Evolutionary conservation across 2,888 invertebrate species (phyloP), one percentile per base, ranked within the genome.

Genomic region (Coelinius sp.): DNA sequence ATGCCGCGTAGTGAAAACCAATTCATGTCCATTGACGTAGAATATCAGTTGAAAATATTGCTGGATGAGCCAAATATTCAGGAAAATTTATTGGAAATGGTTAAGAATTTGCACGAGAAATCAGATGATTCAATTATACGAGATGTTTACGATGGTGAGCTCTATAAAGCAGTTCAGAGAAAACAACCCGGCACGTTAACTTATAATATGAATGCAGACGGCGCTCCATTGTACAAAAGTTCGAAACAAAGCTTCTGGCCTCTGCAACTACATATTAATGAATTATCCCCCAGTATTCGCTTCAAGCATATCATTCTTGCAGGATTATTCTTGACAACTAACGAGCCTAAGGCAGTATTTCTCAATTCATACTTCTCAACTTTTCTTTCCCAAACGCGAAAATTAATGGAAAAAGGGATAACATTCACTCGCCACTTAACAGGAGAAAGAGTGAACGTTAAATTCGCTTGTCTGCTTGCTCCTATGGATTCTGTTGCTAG

Each of bases 331-430:
- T 49, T 71, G 8, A 74, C 67, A 10, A 53, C 59, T 12, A 63
- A 62, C 12, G 77, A 77, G 49, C 77, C 77, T n/a, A 68, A 38
- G n/a, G 62, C 72, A 7, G 41, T 73, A 14, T 72, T 75, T 12
- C 17, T 52, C 20, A 6, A 52, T 52, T 31, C 49, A 17, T 71
- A 59, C n/a, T 35, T 66, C 7, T 14, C 31, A 2, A 8, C n/a
- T 1, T 71, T 66, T 25, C 7, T 22, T 0, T 7, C 66, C 14
- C 73, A 70, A 62, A 25, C 59, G 8, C 14, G 7, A 0, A 27
- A 38, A n/a, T 52, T 70, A 20, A 52, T 10, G 17, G 10, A 12
- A 14, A 0, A 44, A 2, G 73, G 73, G 1, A 35, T 73, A 1
- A 59, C 20, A 7, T 17, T 68, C 46, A 49, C 10, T n/a, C 22